A percentile compares a stretch with the other conserved stretches of the same genome.
Conservation (phyloP, 35 echinoderm and acorn worm species). For the Apostichopus parvimensis region DNA sequence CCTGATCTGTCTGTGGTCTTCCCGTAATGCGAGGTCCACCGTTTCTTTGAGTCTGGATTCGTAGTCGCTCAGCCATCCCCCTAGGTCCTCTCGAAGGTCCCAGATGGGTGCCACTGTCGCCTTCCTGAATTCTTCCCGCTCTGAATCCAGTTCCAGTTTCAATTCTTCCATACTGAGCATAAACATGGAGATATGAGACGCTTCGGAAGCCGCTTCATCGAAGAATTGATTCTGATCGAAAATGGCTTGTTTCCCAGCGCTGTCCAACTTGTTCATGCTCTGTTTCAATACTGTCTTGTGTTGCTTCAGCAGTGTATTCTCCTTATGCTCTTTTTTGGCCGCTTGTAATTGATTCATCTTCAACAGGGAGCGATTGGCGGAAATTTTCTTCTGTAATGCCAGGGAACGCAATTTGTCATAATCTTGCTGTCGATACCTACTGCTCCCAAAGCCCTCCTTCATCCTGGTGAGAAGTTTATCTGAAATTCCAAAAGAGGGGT, state of each 20-base stretch:
- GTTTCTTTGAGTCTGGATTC: slow-evolving; percentile 12
- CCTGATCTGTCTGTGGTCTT: neutral
- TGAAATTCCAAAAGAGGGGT: slow-evolving; percentile 37
- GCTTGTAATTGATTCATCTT: slow-evolving; percentile 84
- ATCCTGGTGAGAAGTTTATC: slow-evolving; percentile 91
- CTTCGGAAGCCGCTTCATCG: slow-evolving; percentile 67
- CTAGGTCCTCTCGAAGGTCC: slow-evolving; percentile 74
- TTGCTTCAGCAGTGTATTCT: slow-evolving; percentile 88
- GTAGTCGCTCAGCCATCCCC: slow-evolving; percentile 52
- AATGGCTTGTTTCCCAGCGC: slow-evolving; percentile 48
- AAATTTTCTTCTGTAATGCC: slow-evolving; percentile 80
- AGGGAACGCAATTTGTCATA: slow-evolving; percentile 87
- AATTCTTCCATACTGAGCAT: slow-evolving; percentile 92
- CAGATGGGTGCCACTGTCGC: slow-evolving; percentile 79
- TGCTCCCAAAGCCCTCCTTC: slow-evolving; percentile 86
- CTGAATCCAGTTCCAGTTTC: slow-evolving; percentile 36
- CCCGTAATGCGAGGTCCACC: slow-evolving; percentile 18
- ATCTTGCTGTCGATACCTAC: slow-evolving; percentile 66
- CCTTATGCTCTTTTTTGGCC: slow-evolving; percentile 70
- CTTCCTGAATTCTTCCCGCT: slow-evolving; percentile 66
- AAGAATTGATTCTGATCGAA: slow-evolving; percentile 61
- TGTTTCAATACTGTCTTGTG: slow-evolving; percentile 80
- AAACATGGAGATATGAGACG: slow-evolving; percentile 80
- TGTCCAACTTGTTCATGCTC: slow-evolving; percentile 61
- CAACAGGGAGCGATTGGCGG: slow-evolving; percentile 76